Base-by-base conservation (phyloP, 1,140 invertebrate species). In the Aphaenogaster ashmeadi region DNA sequence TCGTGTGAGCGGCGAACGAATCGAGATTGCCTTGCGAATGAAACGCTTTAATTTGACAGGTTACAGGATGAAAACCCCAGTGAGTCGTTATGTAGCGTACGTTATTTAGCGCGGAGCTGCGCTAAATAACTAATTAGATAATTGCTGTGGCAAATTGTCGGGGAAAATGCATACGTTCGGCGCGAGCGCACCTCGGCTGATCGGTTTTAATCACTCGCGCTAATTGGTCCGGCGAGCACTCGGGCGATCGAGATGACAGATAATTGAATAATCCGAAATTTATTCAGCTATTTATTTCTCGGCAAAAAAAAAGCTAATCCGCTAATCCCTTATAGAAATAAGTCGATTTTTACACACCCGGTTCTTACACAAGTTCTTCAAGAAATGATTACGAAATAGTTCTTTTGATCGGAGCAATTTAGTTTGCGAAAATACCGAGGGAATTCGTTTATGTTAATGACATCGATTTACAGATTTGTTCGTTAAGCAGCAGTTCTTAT, bases 11-110 rank as follows among this genome's bases (percentile, higher is more conserved):
- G 79, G 66, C 66, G 66, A 33, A 44, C 79, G 79, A 71, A 54
- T 72, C 38, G 66, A 44, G 66, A 83, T 72, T 83, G 79, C 66
- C 66, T 81, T 83, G 79, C 27, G 64, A 72, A 72, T 58, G 21
- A 83, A 56, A 58, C 33, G 79, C 21, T 83, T 83, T 58, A 83
- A 83, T 83, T 83, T 72, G 38, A 72, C 33, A 80, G 47, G 18
- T 52, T 60, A 77, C 54, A 60, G 56, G 15, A 78, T 60, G 75
- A 62, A 78, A 50, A 50, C 13, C 18, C 60, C 60, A 44, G 33
- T 38, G 5, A 80, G 33, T 50, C 60, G 33, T 80, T 66, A 80
- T 41, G 27, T 67, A 80, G 36, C 36, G 27, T 52, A 60, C 44
- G 2, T 72, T 83, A 81, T 33, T 83, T 71, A 72, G 36, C 79